Base-by-base conservation (phyloP, 2,797 vertebrate genomes). In the Tauraco hartlaubi region DNA sequence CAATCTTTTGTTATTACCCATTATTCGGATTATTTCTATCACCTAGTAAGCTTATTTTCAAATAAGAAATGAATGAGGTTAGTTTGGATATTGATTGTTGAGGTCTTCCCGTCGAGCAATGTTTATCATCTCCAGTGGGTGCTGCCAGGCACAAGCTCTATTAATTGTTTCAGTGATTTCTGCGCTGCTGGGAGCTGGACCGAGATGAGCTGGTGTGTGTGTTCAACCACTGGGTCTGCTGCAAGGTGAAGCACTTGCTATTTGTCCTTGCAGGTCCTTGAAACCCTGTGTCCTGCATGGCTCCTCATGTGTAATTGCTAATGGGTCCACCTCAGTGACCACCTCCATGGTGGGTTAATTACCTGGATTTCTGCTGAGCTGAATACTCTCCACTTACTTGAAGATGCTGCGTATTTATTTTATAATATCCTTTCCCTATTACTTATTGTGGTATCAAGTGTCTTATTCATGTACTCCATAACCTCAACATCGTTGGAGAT, bases 91-190 rank as follows among this genome's bases (percentile, higher is more conserved):
- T 76, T 41, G 78, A 85, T 76, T 64, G 81, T 77, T 72, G 83
- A 71, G 79, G 41, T 22, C 44, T 55, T 37, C 91, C 91, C 1
- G 5, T 59, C 41, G 83, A 64, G 94, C 5, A 3, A 15, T 41
- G 77, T 93, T 95, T 92, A 75, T 20, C 67, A 31, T 68, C 83
- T 85, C 95, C 90, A 88, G 79, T 55, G 63, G 88, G 63, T 89
- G 75, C 88, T 96, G 75, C 79, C 72, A 83, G 86, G 83, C 86
- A 63, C 74, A 46, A 22, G 63, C 31, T 71, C 79, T 90, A 11
- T n/a, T 91, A 89, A 82, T 52, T 72, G 73, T 51, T 63, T 54
- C 66, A 6, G 4, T 37, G 51, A 72, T 91, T 85, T 85, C 82
- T 22, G 26, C 21, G 0, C 59, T n/a, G 64, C 22, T 61, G 81